Percentiles rank a stretch among this genome's conserved stretches.
These are phyloP conservation scores for Chrysogorgia sp. DNA, from an alignment of 92 coral and sea anemone genomes.

Conservation along the genomic window DNA sequence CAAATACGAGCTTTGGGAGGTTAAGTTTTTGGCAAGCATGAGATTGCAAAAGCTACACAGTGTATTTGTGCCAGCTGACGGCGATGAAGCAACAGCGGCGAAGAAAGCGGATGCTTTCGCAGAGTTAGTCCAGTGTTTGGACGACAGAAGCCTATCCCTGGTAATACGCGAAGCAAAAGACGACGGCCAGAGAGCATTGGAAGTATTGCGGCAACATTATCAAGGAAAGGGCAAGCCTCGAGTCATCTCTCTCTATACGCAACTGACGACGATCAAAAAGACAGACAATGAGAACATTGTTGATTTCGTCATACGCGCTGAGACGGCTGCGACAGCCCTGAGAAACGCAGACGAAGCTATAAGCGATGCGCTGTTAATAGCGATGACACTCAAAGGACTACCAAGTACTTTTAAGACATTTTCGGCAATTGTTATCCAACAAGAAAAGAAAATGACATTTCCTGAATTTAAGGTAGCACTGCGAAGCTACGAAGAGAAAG, in stretches of 20 bases:
- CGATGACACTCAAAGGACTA: constrained; percentile 54
- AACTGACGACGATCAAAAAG: constrained; percentile 47
- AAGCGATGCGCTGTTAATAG: constrained; percentile 47
- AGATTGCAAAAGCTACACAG: constrained; percentile 43
- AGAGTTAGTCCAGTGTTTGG: constrained; percentile 58
- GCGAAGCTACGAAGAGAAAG: constrained; percentile 43
- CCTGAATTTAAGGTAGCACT: constrained; percentile 52
- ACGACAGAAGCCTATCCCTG: constrained; percentile 47
- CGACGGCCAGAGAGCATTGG: constrained; percentile 44
- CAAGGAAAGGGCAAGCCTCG: background rate
- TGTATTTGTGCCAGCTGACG: too few species aligned
- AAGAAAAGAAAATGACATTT: constrained; percentile 43
- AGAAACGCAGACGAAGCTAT: constrained; percentile 45
- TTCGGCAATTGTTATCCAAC: constrained; percentile 43
- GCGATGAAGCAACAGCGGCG: too few species aligned
- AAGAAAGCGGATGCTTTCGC: too few species aligned
- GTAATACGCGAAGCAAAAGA: constrained; percentile 51
- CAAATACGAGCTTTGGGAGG: constrained; percentile 61
- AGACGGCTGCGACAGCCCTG: constrained; percentile 50
- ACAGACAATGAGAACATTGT: constrained; percentile 31
- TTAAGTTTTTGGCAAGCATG: constrained; percentile 51
- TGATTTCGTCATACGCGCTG: constrained; percentile 51
- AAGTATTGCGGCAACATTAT: constrained; percentile 43
- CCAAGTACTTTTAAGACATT: constrained; percentile 52
- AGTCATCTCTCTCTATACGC: constrained; percentile 43